A percentile compares a stretch with the other conserved stretches of the same genome.
Conservation (phyloP, 1,140 invertebrate genomes). For the Paralvinella palmiformis region DNA sequence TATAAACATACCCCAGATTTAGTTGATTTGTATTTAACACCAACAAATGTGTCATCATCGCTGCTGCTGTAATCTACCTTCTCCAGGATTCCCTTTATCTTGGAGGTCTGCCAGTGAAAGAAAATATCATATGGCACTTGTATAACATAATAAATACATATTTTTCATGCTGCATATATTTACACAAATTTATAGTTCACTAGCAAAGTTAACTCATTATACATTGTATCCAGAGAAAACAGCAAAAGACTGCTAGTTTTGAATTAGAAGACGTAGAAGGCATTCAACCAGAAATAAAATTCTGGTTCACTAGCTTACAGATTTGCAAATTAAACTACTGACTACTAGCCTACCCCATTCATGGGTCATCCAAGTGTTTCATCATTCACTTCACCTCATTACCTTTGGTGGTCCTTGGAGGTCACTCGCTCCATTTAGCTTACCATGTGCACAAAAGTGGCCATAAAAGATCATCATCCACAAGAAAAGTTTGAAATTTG, state of each 20-base stretch:
- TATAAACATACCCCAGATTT: neutral
- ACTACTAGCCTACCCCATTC: no score
- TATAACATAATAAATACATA: neutral
- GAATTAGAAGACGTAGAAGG: neutral
- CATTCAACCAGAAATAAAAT: no score
- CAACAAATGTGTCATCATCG: neutral
- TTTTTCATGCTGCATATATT: neutral
- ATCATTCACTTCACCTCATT: no score
- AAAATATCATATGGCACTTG: neutral
- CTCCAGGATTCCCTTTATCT: neutral
- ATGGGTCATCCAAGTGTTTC: no score
- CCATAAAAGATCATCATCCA: no score
- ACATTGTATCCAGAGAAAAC: neutral
- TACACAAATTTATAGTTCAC: neutral
- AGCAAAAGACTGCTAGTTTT: neutral
- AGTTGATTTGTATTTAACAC: neutral
- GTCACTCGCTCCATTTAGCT: no score
- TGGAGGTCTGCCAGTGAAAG: neutral
- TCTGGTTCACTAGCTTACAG: no score
- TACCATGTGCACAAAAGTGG: no score
- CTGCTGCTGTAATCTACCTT: constrained; percentile 2
- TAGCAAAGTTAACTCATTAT: neutral
- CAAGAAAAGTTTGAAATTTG: no score
- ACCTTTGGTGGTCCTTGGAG: no score
- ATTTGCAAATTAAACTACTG: no score